Base-by-base conservation (phyloP, 1,140 invertebrate species). In the Solen grandis region DNA sequence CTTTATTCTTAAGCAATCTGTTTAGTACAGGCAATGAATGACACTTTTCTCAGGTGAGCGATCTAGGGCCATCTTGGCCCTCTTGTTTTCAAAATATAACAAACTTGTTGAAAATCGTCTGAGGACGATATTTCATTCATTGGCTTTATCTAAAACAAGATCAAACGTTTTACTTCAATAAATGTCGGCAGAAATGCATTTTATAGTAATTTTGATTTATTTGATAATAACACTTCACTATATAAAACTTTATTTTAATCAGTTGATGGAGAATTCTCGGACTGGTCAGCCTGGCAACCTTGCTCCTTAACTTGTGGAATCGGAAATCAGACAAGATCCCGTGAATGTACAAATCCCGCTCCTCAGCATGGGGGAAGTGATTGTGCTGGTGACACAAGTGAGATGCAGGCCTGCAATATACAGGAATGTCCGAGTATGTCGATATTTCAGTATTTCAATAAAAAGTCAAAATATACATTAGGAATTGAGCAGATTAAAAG, bases 341-440 rank as follows among this genome's bases (percentile, higher is more conserved):
- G 60, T 5, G 57, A 54, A 4, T 85, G 84, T 69, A 78, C 31
- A 13, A 76, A 81, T 46, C 84, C 84, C 0, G 5, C 29, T 14
- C 81, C 84, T 14, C 77, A 76, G 27, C 73, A 69, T 38, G 77
- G 77, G 1, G 83, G 85, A 5, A 41, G 29, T 29, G 27, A 57
- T 0, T 86, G 85, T 55, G 14, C 2, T 10, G 84, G 82, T n/a
- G 68, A 75, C 50, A 27, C 27, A 14, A 80, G 55, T 0, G 38
- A 75, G 19, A 55, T 31, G 10, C 41, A 73, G 29, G 29, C 14
- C 16, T 84, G 82, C 52, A 82, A 82, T 46, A 65, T 27, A 2
- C 16, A 77, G 35, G 33, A 73, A 19, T 86, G 84, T 65, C 82
- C 84, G 62, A 38, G 83, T 84, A n/a, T 10, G 27, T 10, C 10